Evolutionary conservation across 2,113 vertebrate species (phyloP).

Genomic region (Nerophis lumbriciformis): DNA sequence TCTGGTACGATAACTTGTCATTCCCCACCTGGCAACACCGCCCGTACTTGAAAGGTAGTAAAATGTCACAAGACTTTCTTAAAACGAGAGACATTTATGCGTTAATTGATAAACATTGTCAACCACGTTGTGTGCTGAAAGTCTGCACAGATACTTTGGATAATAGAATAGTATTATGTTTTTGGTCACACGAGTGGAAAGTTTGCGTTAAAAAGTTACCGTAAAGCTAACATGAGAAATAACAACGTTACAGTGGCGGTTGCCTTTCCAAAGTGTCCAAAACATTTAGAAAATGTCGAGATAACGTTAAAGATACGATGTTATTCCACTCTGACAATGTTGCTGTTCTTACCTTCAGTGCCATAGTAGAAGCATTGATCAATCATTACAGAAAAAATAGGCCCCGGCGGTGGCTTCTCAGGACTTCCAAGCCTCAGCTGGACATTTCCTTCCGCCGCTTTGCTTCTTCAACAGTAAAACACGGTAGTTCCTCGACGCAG

Average conservation of each 20-base stretch:
- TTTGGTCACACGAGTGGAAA: background rate
- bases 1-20: no score
- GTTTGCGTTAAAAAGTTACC: constrained; percentile 10
- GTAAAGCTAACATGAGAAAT: constrained; percentile 14
- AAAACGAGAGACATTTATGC: constrained; percentile 64
- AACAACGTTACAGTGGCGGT: constrained; percentile 5
- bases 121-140: no score
- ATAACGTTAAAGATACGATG: background rate
- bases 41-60: constrained; percentile 63
- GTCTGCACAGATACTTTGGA: no score
- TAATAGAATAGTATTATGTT: background rate
- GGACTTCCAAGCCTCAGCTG: constrained; percentile 61
- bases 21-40: no score
- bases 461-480: constrained; percentile 29
- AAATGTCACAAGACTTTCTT: constrained; percentile 79
- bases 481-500: constrained; percentile 20
- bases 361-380: constrained; percentile 67
- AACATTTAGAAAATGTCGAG: background rate
- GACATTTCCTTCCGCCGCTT: constrained; percentile 58
- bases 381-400: constrained; percentile 61
- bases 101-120: constrained; percentile 21
- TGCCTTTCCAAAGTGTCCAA: background rate
- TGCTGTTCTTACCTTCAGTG: constrained; percentile 61
- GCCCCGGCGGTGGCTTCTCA: constrained; percentile 33
- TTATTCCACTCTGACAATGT: background rate